Base-by-base conservation (phyloP, 2,888 invertebrate genomes). In the Pelosia muscerda region DNA sequence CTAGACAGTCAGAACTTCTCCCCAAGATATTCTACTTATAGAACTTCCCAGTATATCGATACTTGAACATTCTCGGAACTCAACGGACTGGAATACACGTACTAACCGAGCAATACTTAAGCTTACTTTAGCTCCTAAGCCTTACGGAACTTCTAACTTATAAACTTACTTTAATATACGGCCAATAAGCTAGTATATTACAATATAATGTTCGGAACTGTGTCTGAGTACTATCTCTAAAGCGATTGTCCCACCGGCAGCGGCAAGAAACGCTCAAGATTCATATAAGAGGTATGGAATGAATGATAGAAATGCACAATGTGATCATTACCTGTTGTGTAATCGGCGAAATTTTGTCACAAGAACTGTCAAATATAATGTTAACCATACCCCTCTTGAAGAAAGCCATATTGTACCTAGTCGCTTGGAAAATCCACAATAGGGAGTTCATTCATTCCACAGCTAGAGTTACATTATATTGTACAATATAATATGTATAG, bases 81-180 rank as follows among this genome's bases (percentile, higher is more conserved):
- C 38, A 22, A 54, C 53, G 23, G 65, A 69, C 58, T 69, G 28
- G 42, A 62, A 54, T 19, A 62, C 57, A 62, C 62, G 61, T 65
- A 61, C 62, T 34, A 65, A 61, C 61, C 42, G 38, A 65, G 28
- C 61, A 62, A 69, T 53, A 61, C 62, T 69, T 69, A 65, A 69
- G 69, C 65, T 72, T 71, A 73, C 71, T 62, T 65, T 68, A 64
- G 61, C 72, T 70, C 59, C 53, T 72, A 65, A 70, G 72, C 74
- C 64, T 70, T 55, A 66, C 73, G 61, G 25, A 77, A 73, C 71
- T 74, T 68, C 64, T 63, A 89, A 89, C 82, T 89, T 90, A 76
- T 74, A 79, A 85, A 84, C 85, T 90, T 87, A 82, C 73, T 75
- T 81, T 86, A 86, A 89, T 86, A 84, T 87, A 89, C 82, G 77